These are phyloP conservation scores for Bombus terrestris DNA, from an alignment of 1,140 invertebrate species.

Conservation along the genomic window DNA sequence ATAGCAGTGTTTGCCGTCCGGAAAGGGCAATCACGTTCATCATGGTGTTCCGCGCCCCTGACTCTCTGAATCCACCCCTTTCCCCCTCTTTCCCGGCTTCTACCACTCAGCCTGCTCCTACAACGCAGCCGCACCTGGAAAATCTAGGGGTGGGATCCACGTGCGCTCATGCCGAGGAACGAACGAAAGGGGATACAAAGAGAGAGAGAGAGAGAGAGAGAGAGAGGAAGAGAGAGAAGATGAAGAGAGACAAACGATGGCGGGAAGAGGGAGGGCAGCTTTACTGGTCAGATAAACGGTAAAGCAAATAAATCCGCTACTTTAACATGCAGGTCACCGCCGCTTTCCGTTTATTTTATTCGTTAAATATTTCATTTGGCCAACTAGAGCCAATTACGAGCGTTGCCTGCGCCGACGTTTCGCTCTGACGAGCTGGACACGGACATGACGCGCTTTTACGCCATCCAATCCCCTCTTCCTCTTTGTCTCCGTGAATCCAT, in stretches of 20 bases:
- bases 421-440: constrained; percentile 59
- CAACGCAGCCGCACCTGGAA: constrained; percentile 64
- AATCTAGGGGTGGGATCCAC: constrained; percentile 66
- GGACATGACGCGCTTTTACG: constrained; percentile 17
- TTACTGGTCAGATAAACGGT: constrained; percentile 76
- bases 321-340: constrained; percentile 82
- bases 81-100: constrained; percentile 55
- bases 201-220: constrained; percentile 21
- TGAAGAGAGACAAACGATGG: background rate
- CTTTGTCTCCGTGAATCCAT: background rate
- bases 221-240: background rate
- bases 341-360: constrained; percentile 81
- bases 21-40: constrained; percentile 82
- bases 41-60: constrained; percentile 73
- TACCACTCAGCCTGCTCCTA: constrained; percentile 51
- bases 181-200: constrained; percentile 37
- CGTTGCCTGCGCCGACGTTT: constrained; percentile 54
- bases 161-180: constrained; percentile 54
- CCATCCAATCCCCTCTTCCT: background rate
- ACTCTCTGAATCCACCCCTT: constrained; percentile 59
- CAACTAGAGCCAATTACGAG: constrained; percentile 79
- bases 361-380: constrained; percentile 82
- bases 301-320: constrained; percentile 81
- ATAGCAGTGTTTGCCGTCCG: constrained; percentile 79
- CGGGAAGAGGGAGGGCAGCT: constrained; percentile 17